These are phyloP conservation scores for Aethina tumida DNA, from an alignment of 1,140 invertebrate genomes.

Conservation along the genomic window DNA sequence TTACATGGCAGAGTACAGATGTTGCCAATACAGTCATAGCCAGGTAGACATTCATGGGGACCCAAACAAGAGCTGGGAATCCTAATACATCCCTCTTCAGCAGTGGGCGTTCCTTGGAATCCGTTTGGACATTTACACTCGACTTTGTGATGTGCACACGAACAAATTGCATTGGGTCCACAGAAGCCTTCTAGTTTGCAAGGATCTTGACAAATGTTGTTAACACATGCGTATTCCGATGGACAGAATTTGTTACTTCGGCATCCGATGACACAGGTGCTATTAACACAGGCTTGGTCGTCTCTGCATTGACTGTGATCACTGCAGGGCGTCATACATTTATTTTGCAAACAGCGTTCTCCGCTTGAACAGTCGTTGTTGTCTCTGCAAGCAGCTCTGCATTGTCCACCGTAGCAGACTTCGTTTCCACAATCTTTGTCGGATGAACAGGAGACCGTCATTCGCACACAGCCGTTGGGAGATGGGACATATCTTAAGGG, in stretches of 20 bases:
- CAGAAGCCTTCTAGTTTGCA: slow-evolving; percentile 66
- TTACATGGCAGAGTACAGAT: slow-evolving; percentile 67
- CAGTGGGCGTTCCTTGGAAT: slow-evolving; percentile 79
- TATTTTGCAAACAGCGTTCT: slow-evolving; percentile 68
- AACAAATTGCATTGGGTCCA: slow-evolving; percentile 76
- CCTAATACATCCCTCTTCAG: slow-evolving; percentile 77
- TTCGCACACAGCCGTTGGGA: slow-evolving; percentile 57
- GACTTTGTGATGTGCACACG: slow-evolving; percentile 56
- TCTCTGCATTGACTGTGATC: slow-evolving; percentile 69
- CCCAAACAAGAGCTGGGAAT: slow-evolving; percentile 54
- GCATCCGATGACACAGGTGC: slow-evolving; percentile 72
- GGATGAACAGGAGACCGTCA: slow-evolving; percentile 49
- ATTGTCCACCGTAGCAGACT: slow-evolving; percentile 72
- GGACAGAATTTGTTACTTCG: slow-evolving; percentile 71
- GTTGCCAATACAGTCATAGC: slow-evolving; percentile 62
- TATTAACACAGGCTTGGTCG: slow-evolving; percentile 69
- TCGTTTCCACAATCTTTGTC: slow-evolving; percentile 69
- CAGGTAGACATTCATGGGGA: slow-evolving; percentile 56
- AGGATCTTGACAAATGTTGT: slow-evolving; percentile 75
- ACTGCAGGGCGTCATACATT: slow-evolving; percentile 66
- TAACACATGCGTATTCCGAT: slow-evolving; percentile 64
- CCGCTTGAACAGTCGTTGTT: slow-evolving; percentile 67
- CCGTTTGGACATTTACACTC: slow-evolving; percentile 69
- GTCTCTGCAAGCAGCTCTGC: slow-evolving; percentile 70
- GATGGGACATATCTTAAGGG: slow-evolving; percentile 57